phyloP scores from a whole-genome alignment of 1,140 invertebrate species.

The Orussus abietinus region DNA sequence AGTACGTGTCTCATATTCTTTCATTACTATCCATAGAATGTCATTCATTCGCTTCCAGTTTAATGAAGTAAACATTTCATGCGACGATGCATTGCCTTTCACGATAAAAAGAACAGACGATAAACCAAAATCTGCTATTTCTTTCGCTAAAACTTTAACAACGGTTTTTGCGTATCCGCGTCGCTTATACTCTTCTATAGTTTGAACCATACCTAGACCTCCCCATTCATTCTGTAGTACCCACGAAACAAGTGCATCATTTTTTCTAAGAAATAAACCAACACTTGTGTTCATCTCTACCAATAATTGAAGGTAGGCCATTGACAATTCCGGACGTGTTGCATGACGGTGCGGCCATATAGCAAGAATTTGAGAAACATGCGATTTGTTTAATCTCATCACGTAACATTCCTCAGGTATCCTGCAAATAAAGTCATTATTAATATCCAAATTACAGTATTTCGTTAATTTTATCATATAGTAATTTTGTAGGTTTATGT shows the following conservation, averaged over 20 bases:
- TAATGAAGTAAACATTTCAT: conserved; percentile 20
- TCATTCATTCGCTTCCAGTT: conserved; percentile 19
- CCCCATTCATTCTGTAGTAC: conserved; percentile 17
- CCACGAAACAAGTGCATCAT: conserved; percentile 25
- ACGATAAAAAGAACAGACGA: conserved; percentile 15
- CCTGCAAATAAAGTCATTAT: conserved; percentile 13
- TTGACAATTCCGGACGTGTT: conserved; percentile 12
- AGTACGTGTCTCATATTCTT: no score
- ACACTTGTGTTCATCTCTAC: conserved; percentile 18
- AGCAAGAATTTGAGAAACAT: conserved; percentile 21
- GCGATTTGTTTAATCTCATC: conserved; percentile 11
- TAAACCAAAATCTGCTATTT: conserved; percentile 17
- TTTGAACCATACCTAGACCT: conserved; percentile 21
- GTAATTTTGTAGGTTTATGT: no score
- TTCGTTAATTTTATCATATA: no score
- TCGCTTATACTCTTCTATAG: conserved; percentile 14
- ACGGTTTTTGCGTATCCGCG: conserved; percentile 26
- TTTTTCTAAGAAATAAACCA: conserved; percentile 23
- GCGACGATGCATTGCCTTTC: conserved; percentile 18
- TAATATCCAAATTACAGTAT: no score
- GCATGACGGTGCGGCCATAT: conserved; percentile 19
- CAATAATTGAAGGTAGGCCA: conserved; percentile 10
- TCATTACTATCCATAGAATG: no score
- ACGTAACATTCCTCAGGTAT: conserved; percentile 23
- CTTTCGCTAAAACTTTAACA: conserved; percentile 20